Conservation (phyloP, 1,140 invertebrate species). For the Drosophila pandora region DNA sequence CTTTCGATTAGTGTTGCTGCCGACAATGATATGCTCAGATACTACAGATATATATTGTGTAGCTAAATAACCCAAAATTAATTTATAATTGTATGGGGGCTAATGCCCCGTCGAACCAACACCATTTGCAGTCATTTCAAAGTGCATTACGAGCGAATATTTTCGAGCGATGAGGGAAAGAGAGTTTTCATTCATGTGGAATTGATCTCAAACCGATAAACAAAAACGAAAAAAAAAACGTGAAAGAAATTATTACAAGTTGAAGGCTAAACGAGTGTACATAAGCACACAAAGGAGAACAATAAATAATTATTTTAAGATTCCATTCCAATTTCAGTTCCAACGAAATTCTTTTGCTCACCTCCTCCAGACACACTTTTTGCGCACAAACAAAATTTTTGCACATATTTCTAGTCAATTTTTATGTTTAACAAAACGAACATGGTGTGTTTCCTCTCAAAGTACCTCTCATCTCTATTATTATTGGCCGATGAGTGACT, state of each 20-base stretch:
- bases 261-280: slow-evolving; percentile 34
- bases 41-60: slow-evolving; percentile 22
- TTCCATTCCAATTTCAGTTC: slow-evolving; percentile 48
- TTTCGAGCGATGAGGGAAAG: neutral
- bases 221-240: slow-evolving; percentile 20
- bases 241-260: slow-evolving; percentile 45
- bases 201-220: slow-evolving; percentile 55
- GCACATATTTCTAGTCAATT: slow-evolving; percentile 60
- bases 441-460: slow-evolving; percentile 52
- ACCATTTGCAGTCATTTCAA: slow-evolving; percentile 17
- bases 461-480: slow-evolving; percentile 10
- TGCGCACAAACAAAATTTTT: slow-evolving; percentile 35
- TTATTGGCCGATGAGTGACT: slow-evolving; percentile 22
- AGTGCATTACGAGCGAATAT: slow-evolving; percentile 1
- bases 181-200: slow-evolving; percentile 26
- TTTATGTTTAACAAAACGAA: slow-evolving; percentile 57
- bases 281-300: slow-evolving; percentile 40
- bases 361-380: slow-evolving; percentile 3
- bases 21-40: slow-evolving; percentile 43
- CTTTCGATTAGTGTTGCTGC: slow-evolving; percentile 40
- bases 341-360: slow-evolving; percentile 43
- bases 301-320: slow-evolving; percentile 53
- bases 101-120: neutral
- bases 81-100: slow-evolving; percentile 4
- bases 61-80: slow-evolving; percentile 17